phyloP scores from a whole-genome alignment of 1,140 invertebrate species.

The Drosophila novamexicana region DNA sequence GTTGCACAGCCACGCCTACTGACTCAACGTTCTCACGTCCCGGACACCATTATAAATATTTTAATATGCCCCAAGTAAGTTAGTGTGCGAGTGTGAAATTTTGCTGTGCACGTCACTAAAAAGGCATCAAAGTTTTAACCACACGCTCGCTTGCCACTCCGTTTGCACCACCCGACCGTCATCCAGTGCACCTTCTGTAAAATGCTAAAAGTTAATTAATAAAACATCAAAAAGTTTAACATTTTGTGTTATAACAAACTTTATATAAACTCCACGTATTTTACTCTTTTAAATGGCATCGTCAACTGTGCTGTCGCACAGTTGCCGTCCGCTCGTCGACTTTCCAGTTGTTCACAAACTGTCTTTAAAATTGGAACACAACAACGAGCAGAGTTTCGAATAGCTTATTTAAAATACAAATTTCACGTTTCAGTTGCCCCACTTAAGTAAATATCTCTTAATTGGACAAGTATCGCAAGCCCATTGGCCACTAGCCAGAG shows the following conservation, averaged over 20 bases:
- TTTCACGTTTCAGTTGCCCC: slow-evolving; percentile 8
- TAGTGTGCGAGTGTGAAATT: slow-evolving; percentile 55
- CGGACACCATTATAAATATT: slow-evolving; percentile 66
- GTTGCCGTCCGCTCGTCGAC: slow-evolving; percentile 13
- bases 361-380: slow-evolving; percentile 18
- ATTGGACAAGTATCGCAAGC: background rate
- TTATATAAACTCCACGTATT: slow-evolving; percentile 81
- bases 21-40: background rate
- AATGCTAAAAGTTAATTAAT: slow-evolving; percentile 83
- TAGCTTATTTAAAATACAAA: slow-evolving; percentile 23
- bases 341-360: slow-evolving; percentile 32
- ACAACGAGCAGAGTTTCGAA: slow-evolving; percentile 21
- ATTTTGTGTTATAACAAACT: slow-evolving; percentile 78
- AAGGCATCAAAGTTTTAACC: slow-evolving; percentile 80
- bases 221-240: slow-evolving; percentile 82
- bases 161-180: background rate
- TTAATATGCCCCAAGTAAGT: slow-evolving; percentile 64
- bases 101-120: slow-evolving; percentile 65
- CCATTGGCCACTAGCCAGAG: background rate
- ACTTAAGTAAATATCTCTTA: background rate
- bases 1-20: slow-evolving; percentile 6
- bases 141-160: slow-evolving; percentile 52
- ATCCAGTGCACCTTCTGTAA: slow-evolving; percentile 9
- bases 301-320: slow-evolving; percentile 13
- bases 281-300: slow-evolving; percentile 67